Percentiles rank a stretch among this genome's conserved stretches.
These are phyloP conservation scores for Henricia sp. DNA, from an alignment of 53 echinoderm and acorn worm species.

Conservation along the genomic window DNA sequence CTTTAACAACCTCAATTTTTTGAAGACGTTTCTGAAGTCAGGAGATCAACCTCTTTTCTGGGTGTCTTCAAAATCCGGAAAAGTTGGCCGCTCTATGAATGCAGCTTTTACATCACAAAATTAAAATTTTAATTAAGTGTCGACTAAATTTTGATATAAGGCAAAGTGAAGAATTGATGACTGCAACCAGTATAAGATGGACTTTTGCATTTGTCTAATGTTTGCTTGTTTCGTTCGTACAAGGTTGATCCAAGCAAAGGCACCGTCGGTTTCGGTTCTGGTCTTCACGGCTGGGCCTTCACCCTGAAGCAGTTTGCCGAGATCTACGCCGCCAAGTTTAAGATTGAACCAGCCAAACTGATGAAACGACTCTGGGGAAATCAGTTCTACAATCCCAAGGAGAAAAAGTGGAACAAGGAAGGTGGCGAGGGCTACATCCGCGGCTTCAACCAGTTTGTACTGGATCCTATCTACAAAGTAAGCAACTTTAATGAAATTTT, in stretches of 20 bases:
- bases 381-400: constrained; percentile 78
- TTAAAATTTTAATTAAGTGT: too few relatives aligned
- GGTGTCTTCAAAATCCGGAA: too few relatives aligned
- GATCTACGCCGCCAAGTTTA: constrained; percentile 88
- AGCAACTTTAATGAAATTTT: not conserved
- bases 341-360: constrained; percentile 91
- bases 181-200: not conserved
- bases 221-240: not conserved
- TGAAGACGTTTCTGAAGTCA: too few relatives aligned
- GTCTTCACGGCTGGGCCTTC: constrained; percentile 98
- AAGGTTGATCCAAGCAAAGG: constrained; percentile 82
- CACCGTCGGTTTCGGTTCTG: constrained; percentile 97
- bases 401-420: constrained; percentile 88
- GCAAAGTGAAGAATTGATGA: too few relatives aligned
- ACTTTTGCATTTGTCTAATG: not conserved
- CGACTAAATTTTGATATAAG: too few relatives aligned
- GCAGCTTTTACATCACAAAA: too few relatives aligned
- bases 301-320: constrained; percentile 99
- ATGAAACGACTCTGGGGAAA: constrained; percentile 98
- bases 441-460: constrained; percentile 91
- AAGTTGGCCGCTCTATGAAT: too few relatives aligned
- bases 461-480: constrained; percentile 98
- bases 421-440: constrained; percentile 77
- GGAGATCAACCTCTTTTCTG: too few relatives aligned
- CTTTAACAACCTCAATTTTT: too few relatives aligned